Evolutionary conservation across 2,797 vertebrate genomes (phyloP), one percentile per base, ranked within the genome.

Genomic region (Epinephelus coioides): DNA sequence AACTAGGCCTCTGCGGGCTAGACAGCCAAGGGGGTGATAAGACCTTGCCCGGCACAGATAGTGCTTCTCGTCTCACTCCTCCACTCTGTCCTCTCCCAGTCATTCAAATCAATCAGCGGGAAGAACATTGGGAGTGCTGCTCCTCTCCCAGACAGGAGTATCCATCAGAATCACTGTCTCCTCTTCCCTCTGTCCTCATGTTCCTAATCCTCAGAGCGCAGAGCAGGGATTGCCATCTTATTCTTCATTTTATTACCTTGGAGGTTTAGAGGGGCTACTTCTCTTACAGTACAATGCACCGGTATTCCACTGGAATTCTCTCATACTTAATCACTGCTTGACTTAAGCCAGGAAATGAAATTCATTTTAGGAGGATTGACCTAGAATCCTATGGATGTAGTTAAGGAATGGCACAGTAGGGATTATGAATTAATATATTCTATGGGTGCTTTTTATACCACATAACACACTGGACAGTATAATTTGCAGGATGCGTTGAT

Each of bases 161-260:
- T 90, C 85, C 88, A 86, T 94, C 86, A 89, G 83, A 83, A 68
- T 87, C 85, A 82, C 84, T 64, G 84, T 86, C 84, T 86, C 66
- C 1, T 53, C 59, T 43, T 76, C 78, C 74, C 53, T 57, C 79
- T 57, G 69, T 81, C 66, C 72, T 79, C 69, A 40, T 77, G 69
- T 84, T 82, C 65, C 71, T 82, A 83, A 91, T 86, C 78, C 82
- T 86, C 85, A 54, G 67, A 81, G 69, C 6, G 23, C 64, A 46
- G 51, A 86, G 69, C 50, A 53, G 59, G 59, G 86, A 82, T 80
- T 56, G 34, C 61, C 79, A 61, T 88, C 65, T 70, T 77, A 81
- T 84, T 84, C 78, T 59, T 79, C 80, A 63, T 85, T 8, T 91
- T 74, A 85, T 92, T 90, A 89, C 69, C 66, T 46, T 47, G 18